Evolutionary conservation across 2,888 invertebrate genomes (phyloP).

Genomic region (Andrena bicolor): DNA sequence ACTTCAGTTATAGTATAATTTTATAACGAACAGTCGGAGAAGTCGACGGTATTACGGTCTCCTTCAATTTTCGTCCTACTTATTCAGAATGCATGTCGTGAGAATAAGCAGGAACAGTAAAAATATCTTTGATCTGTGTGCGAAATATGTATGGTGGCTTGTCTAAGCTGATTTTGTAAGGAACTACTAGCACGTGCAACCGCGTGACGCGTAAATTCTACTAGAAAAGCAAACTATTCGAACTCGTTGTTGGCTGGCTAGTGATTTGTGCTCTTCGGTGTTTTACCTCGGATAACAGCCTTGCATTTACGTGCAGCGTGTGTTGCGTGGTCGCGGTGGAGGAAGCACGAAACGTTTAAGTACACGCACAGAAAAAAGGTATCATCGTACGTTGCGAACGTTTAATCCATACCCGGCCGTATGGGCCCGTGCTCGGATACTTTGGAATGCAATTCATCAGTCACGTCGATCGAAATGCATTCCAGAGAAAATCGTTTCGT

Average conservation of each 20-base stretch:
- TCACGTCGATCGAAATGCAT: constrained; percentile 54
- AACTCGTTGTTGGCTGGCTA: constrained; percentile 13
- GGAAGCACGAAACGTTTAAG: constrained; percentile 55
- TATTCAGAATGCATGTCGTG: neutral
- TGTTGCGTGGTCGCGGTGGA: constrained; percentile 64
- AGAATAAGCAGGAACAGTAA: neutral
- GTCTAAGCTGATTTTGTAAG: constrained; percentile 23
- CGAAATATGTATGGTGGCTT: neutral
- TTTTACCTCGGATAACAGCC: constrained; percentile 34
- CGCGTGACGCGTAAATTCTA: constrained; percentile 43
- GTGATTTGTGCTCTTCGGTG: constrained; percentile 44
- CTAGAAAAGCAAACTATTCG: constrained; percentile 51
- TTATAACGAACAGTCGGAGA: constrained; percentile 3
- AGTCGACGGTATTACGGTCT: neutral
- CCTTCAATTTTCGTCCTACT: neutral
- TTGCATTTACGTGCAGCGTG: constrained; percentile 59
- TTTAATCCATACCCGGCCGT: constrained; percentile 55
- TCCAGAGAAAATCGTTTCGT: constrained; percentile 65
- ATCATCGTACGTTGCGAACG: constrained; percentile 36
- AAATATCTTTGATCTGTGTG: neutral
- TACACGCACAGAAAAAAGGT: constrained; percentile 85
- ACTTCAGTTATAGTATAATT: neutral
- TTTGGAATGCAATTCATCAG: constrained; percentile 63
- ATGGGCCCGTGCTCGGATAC: constrained; percentile 46
- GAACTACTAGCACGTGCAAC: constrained; percentile 46